Percentiles rank a stretch among this genome's conserved stretches.
Conservation (phyloP, 2,888 invertebrate species). For the Automeris io region DNA sequence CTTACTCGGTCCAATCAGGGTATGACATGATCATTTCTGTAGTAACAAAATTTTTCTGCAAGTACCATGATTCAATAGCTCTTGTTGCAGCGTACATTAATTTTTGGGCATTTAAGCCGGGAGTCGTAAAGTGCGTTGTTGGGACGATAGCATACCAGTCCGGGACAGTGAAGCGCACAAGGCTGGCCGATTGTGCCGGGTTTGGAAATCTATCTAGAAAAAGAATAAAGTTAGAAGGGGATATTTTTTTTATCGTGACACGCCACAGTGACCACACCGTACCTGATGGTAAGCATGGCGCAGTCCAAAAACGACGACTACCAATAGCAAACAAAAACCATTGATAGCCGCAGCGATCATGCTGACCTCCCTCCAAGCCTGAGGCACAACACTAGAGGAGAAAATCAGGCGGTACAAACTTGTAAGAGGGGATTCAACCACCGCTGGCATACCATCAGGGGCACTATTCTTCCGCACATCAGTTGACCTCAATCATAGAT, state of each 20-base stretch:
- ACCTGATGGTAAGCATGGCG: too few species aligned
- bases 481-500: too few species aligned
- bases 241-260: not conserved
- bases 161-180: conserved; percentile 32
- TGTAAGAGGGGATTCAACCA: too few species aligned
- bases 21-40: conserved; percentile 24
- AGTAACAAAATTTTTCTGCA: conserved; percentile 27
- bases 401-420: not conserved
- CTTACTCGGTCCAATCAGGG: conserved; percentile 37
- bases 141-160: conserved; percentile 32
- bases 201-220: conserved; percentile 40
- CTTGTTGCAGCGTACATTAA: conserved; percentile 29
- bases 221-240: not conserved
- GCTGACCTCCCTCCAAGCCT: too few species aligned
- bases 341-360: too few species aligned
- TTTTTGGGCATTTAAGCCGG: conserved; percentile 27
- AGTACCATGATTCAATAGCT: conserved; percentile 35
- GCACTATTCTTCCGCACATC: too few species aligned
- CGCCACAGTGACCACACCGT: too few species aligned
- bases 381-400: too few species aligned
- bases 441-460: too few species aligned
- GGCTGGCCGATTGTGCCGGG: conserved; percentile 36
- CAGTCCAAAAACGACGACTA: too few species aligned
- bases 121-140: conserved; percentile 7
- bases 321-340: too few species aligned